These are phyloP conservation scores for Arctopsyche grandis DNA, from an alignment of 1,140 invertebrate genomes.

Conservation along the genomic window DNA sequence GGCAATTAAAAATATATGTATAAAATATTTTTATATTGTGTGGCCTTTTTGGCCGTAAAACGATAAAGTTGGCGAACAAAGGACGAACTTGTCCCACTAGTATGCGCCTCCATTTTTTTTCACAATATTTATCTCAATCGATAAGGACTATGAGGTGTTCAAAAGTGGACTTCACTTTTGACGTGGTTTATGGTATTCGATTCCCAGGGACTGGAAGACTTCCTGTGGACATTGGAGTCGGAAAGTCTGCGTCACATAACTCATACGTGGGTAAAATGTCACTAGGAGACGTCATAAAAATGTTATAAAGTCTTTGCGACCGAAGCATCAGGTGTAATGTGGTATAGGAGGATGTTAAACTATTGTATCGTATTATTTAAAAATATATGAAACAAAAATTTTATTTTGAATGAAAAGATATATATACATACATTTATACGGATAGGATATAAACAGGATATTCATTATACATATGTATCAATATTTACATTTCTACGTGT, in stretches of 20 bases:
- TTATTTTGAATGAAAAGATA: no score
- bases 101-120: not conserved
- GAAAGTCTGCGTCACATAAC: constrained; percentile 44
- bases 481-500: no score
- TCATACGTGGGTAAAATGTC: constrained; percentile 49
- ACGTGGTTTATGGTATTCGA: constrained; percentile 15
- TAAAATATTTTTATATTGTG: constrained; percentile 18
- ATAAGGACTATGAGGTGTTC: not conserved
- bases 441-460: no score
- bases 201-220: not conserved
- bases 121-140: constrained; percentile 1
- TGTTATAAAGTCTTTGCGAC: constrained; percentile 31
- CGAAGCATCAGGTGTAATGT: not conserved
- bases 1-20: constrained; percentile 11
- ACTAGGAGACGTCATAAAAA: constrained; percentile 49
- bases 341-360: no score
- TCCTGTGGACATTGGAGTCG: constrained; percentile 42
- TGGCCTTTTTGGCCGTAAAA: constrained; percentile 15
- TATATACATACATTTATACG: no score
- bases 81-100: not conserved
- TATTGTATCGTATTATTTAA: no score
- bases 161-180: not conserved
- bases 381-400: no score
- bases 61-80: constrained; percentile 20
- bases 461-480: no score